phyloP scores from a whole-genome alignment of 2,113 vertebrate genomes.

The Podarcis raffonei region DNA sequence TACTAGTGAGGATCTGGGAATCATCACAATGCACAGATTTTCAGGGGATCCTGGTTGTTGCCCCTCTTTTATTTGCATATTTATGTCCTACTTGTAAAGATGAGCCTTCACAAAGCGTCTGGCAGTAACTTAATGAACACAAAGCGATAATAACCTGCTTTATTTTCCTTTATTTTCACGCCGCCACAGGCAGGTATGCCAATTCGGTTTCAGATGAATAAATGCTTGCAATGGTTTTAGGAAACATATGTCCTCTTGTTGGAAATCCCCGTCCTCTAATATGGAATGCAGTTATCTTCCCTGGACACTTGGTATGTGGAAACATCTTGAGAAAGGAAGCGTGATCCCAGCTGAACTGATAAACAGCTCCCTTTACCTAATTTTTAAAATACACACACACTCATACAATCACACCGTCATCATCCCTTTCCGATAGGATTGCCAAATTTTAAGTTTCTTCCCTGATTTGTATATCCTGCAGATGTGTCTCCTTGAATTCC shows the following conservation, averaged over 20 bases:
- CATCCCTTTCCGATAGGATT: constrained; percentile 15
- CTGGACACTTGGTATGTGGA: constrained; percentile 18
- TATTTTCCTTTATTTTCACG: neutral
- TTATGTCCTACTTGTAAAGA: neutral
- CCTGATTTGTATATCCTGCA: constrained; percentile 26
- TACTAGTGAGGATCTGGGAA: neutral
- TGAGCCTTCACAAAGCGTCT: neutral
- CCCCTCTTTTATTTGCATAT: neutral
- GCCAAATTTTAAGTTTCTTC: constrained; percentile 32
- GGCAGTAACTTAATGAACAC: neutral
- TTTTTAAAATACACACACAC: neutral
- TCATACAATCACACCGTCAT: neutral
- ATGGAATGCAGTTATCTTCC: constrained; percentile 3
- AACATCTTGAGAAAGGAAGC: constrained; percentile 38
- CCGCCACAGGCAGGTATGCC: neutral
- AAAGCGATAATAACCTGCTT: too few relatives aligned
- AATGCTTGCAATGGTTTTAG: neutral
- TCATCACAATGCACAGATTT: neutral
- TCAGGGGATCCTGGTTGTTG: neutral
- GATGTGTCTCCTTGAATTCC: constrained; percentile 31
- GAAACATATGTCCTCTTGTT: neutral
- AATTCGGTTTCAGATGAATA: neutral
- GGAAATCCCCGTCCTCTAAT: neutral
- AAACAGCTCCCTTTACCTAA: constrained; percentile 4
- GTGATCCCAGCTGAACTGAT: neutral